phyloP scores from a whole-genome alignment of 2,888 invertebrate species.

The Rhimphoctona megacephalus region DNA sequence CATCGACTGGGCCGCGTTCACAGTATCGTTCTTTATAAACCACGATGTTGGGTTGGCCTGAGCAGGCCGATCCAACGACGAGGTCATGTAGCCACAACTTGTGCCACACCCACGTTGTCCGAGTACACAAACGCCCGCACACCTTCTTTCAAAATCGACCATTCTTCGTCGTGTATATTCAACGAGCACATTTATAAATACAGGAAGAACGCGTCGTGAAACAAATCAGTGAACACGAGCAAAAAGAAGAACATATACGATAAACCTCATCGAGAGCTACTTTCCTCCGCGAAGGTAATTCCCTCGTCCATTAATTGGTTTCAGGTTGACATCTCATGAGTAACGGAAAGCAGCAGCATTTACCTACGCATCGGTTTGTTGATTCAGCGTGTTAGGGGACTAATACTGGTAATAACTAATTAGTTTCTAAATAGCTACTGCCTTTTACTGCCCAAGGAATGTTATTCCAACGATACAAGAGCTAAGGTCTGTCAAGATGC shows the following conservation, averaged over 20 bases:
- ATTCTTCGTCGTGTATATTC: constrained; percentile 36
- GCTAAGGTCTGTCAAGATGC: not conserved
- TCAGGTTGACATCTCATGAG: not conserved
- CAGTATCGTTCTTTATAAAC: constrained; percentile 20
- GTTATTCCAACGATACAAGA: not conserved
- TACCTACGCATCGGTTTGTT: not conserved
- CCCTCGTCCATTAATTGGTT: not conserved
- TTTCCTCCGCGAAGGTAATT: not conserved
- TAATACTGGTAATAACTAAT: not conserved
- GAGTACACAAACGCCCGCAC: constrained; percentile 41
- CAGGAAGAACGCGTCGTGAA: constrained; percentile 23
- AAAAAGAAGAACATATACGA: not conserved
- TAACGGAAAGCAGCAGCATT: not conserved
- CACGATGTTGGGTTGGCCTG: constrained; percentile 62
- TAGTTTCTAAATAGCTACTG: not conserved
- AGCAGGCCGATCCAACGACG: constrained; percentile 70
- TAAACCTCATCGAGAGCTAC: constrained; percentile 20
- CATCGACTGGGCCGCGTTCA: constrained; percentile 78
- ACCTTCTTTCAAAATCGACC: constrained; percentile 61
- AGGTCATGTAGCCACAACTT: constrained; percentile 72
- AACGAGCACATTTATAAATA: constrained; percentile 18
- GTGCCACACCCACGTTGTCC: constrained; percentile 73
- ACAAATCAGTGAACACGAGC: constrained; percentile 7
- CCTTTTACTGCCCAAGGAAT: not conserved
- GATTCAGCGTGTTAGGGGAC: not conserved